phyloP scores from a whole-genome alignment of 2,888 invertebrate species.

The Stenoptilia bipunctidactyla region DNA sequence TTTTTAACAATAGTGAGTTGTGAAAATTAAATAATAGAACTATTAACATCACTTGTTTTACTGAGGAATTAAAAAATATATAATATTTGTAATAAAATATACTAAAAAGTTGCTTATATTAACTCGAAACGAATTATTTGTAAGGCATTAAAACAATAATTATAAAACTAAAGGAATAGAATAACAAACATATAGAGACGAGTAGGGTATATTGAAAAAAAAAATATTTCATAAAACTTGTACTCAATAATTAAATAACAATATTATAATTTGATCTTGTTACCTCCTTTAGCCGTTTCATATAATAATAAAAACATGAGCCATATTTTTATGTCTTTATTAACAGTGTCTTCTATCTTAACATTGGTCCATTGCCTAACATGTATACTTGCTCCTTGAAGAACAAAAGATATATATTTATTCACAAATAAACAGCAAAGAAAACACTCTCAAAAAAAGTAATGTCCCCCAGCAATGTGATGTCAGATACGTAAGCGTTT shows the following conservation, averaged over 20 bases:
- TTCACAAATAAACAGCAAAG: constrained; percentile 25
- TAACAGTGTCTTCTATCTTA: constrained; percentile 44
- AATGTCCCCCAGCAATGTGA: constrained; percentile 48
- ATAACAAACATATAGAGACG: constrained; percentile 66
- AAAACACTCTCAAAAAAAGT: constrained; percentile 34
- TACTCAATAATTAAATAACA: constrained; percentile 70
- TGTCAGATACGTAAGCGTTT: constrained; percentile 54
- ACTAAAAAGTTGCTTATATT: constrained; percentile 40
- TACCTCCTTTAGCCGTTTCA: constrained; percentile 48
- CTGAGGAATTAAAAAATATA: constrained; percentile 55
- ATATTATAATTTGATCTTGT: constrained; percentile 69
- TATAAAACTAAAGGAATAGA: constrained; percentile 69
- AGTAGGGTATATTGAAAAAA: constrained; percentile 62
- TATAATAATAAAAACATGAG: constrained; percentile 41
- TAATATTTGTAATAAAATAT: constrained; percentile 43
- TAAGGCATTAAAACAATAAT: constrained; percentile 60
- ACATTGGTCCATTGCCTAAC: constrained; percentile 59
- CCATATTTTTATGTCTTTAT: constrained; percentile 30
- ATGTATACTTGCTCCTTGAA: constrained; percentile 20
- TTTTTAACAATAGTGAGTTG: constrained; percentile 19
- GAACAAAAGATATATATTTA: constrained; percentile 26
- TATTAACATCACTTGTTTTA: constrained; percentile 45
- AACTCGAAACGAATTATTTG: constrained; percentile 43
- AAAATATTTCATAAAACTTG: constrained; percentile 66
- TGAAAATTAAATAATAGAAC: constrained; percentile 26